Conservation (phyloP, 1,140 invertebrate species). For the Meloidogyne exigua region DNA sequence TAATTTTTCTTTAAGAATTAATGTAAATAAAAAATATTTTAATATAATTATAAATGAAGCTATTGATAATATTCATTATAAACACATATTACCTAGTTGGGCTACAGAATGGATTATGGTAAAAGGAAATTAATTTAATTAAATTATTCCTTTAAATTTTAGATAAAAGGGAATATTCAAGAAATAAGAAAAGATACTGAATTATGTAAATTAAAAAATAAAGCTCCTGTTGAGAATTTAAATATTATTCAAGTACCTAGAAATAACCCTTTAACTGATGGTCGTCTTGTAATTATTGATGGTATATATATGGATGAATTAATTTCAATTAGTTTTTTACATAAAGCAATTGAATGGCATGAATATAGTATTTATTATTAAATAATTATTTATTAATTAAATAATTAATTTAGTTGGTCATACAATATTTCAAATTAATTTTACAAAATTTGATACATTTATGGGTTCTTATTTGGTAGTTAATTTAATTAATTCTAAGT, state of each 20-base stretch:
- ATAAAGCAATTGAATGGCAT: not conserved
- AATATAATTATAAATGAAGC: not conserved
- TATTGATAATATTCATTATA: not conserved
- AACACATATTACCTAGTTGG: not conserved
- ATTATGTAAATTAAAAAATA: not conserved
- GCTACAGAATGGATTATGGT: slow-evolving; percentile 1
- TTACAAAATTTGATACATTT: no score
- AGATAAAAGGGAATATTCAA: not conserved
- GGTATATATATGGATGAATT: not conserved
- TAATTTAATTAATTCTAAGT: not conserved
- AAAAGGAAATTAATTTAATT: no score
- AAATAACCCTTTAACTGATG: not conserved
- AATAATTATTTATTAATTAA: not conserved
- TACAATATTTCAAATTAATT: no score
- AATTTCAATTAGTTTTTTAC: not conserved
- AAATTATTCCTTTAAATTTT: not conserved
- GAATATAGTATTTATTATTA: no score
- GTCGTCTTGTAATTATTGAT: not conserved
- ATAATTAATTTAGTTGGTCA: not conserved
- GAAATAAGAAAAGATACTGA: not conserved
- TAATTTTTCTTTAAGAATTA: not conserved
- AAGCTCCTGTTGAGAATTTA: not conserved
- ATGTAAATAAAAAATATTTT: not conserved
- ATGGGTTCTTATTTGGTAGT: no score
- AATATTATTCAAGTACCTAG: not conserved